Evolutionary conservation across 2,797 vertebrate genomes (phyloP), one percentile per base, ranked within the genome.

Genomic region (Typhlichthys subterraneus): DNA sequence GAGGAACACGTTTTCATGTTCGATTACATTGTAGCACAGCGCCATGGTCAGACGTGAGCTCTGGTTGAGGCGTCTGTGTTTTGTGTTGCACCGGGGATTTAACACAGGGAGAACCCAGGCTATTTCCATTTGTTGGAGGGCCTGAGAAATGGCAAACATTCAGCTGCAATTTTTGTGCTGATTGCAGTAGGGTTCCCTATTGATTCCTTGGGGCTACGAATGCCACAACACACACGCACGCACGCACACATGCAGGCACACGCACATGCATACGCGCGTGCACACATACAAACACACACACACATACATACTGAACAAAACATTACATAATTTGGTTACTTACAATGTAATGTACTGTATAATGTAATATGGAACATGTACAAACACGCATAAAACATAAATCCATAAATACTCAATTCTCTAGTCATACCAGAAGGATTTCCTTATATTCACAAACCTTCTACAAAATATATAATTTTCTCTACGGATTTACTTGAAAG

Each of bases 1-100:
- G 75, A 74, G 53, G 65, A 74, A 65, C 55, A 50, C 69, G 72
- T 80, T 72, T 86, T 87, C 85, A 76, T 73, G 72, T 90, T 81
- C 66, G 63, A 81, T 87, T 83, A 80, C 51, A 42, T 59, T 49
- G 60, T 10, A 69, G 58, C 55, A 4, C 45, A 70, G 69, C 79
- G 65, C 66, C 15, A 67, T 75, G 65, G 75, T 83, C 71, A 64
- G 76, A 67, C 73, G 70, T 60, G 38, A 53, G 52, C 48, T 53
- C 59, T 77, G 63, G 72, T 61, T 29, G 64, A 60, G 66, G 51
- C 56, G 38, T 63, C 45, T 17, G 5, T 29, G 57, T 72, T 82
- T 81, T 47, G 63, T 12, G 9, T 72, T 64, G 64, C 76, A 76
- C 7, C 0, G 59, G 72, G 48, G 67, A 72, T 65, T 70, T 71